Evolutionary conservation across 2,888 invertebrate genomes (phyloP).

Genomic region (Elysia crispata): DNA sequence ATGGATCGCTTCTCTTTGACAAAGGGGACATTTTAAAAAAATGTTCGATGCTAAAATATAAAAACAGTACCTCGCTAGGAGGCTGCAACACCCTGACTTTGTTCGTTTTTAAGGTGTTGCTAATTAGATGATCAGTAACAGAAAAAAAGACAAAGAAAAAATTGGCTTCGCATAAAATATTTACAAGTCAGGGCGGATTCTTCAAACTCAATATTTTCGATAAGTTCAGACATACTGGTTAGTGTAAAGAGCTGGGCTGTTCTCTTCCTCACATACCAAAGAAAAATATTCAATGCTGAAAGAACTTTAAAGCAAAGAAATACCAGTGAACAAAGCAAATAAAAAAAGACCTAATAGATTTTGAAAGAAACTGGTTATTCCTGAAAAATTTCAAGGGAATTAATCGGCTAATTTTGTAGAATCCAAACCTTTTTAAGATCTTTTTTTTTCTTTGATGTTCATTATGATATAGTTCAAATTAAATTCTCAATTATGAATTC

Average conservation of each 20-base stretch:
- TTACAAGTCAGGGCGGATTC: background rate
- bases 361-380: background rate
- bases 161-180: background rate
- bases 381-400: background rate
- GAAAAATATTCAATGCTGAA: background rate
- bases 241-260: background rate
- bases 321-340: background rate
- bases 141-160: background rate
- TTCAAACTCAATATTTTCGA: background rate
- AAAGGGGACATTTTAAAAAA: background rate
- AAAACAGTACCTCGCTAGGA: background rate
- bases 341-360: background rate
- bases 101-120: background rate
- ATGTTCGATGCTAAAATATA: background rate
- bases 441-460: too few species aligned
- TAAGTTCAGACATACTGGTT: background rate
- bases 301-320: background rate
- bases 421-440: too few species aligned
- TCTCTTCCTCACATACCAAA: background rate
- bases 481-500: too few species aligned
- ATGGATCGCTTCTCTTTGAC: background rate
- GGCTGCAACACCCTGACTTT: conserved; percentile 2
- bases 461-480: too few species aligned
- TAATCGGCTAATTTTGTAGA: too few species aligned
- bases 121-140: background rate